Base-by-base conservation (phyloP, 2,888 invertebrate species). In the Glaucopsyche alexis region DNA sequence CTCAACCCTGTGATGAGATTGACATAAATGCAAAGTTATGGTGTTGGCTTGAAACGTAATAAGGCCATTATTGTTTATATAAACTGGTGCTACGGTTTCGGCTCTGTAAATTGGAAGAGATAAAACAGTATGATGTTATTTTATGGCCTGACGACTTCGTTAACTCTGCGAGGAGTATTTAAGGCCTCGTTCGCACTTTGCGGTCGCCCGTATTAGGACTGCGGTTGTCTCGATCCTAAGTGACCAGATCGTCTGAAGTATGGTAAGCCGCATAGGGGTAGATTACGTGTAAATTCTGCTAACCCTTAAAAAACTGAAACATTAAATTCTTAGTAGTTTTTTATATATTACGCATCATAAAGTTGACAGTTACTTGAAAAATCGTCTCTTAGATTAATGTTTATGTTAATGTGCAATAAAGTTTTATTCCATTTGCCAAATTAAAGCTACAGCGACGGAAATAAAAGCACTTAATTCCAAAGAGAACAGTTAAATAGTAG, bases 51-150 rank as follows among this genome's bases (percentile, higher is more conserved):
- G 79, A 83, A 85, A 77, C 81, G 79, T 84, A 86, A 88, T 89
- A 88, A 88, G 82, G 79, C 85, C 78, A 80, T 86, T 86, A 87
- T 82, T 80, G 80, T 79, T 76, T 78, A 77, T 81, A 84, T 86
- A 77, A 76, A 74, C 76, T 80, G 79, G 79, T 76, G 80, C 86
- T 82, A 87, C 83, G 82, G 81, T 78, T 79, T 72, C 66, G 74
- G 82, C 84, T 86, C 85, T 87, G 84, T 87, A 87, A 87, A 87
- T 85, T 83, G 83, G 80, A 81, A 75, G 74, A 75, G 79, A 83
- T 87, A 85, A 87, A 88, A 81, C 75, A 76, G 74, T 76, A 75
- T 75, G 80, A 79, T 42, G 16, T 73, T 76, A 77, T 77, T 71
- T 78, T 76, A 72, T 16, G 14, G n/a, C 60, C 19, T 42, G 29